These are phyloP conservation scores for Ambastaia sidthimunki DNA, from an alignment of 2,797 vertebrate species.

Conservation along the genomic window DNA sequence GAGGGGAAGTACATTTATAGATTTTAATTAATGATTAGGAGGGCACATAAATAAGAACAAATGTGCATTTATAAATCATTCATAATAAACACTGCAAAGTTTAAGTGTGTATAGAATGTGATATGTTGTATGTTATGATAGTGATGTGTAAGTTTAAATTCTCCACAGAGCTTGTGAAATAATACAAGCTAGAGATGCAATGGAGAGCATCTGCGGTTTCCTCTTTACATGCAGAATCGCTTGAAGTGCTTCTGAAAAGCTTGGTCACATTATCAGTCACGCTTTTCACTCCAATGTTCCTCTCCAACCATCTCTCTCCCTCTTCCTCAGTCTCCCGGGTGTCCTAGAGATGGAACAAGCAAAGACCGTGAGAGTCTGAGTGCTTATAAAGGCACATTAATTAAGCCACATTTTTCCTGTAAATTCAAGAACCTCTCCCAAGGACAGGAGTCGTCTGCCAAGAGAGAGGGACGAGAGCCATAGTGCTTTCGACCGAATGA, in stretches of 20 bases:
- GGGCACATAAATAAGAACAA: no score
- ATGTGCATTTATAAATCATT: no score
- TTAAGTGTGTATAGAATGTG: no score
- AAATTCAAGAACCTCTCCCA: conserved; percentile 64
- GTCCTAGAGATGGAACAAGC: conserved; percentile 30
- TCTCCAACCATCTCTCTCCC: neutral
- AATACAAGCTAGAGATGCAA: neutral
- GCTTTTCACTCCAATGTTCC: neutral
- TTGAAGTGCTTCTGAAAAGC: conserved; percentile 29
- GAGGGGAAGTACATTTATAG: no score
- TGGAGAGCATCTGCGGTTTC: neutral
- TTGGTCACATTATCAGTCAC: conserved; percentile 21
- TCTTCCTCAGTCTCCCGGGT: neutral
- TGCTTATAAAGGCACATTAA: conserved; percentile 73
- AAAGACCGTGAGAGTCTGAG: conserved; percentile 34
- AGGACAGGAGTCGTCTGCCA: conserved; percentile 71
- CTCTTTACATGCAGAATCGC: conserved; percentile 14
- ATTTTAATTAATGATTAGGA: no score
- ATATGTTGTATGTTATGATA: no score
- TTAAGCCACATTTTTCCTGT: conserved; percentile 72
- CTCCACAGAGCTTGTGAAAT: conserved; percentile 1
- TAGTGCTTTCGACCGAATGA: conserved; percentile 14
- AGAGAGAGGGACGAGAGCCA: conserved; percentile 59
- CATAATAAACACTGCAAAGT: no score
- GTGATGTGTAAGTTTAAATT: no score